Evolutionary conservation across 2,888 invertebrate genomes (phyloP).

Genomic region (Allophyes oxyacanthae): DNA sequence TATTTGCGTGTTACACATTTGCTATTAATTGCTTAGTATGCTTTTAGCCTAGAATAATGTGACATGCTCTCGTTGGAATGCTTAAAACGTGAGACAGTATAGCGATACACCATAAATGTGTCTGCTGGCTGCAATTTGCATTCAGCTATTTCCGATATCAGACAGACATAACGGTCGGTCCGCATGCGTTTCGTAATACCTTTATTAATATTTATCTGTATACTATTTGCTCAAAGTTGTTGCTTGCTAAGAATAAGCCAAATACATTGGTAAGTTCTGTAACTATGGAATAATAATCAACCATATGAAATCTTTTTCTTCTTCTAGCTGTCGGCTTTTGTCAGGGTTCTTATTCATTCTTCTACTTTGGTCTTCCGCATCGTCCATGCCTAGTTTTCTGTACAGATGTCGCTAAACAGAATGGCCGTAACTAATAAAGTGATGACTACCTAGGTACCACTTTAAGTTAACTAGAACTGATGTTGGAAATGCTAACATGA

Average conservation of each 20-base stretch:
- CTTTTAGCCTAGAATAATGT: constrained; percentile 28
- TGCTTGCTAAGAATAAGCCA: constrained; percentile 2
- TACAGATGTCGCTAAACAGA: too few species aligned
- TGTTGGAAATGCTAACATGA: too few species aligned
- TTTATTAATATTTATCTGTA: constrained; percentile 25
- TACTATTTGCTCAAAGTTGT: constrained; percentile 9
- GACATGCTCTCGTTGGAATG: constrained; percentile 41
- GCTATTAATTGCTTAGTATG: constrained; percentile 29
- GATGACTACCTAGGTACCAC: too few species aligned
- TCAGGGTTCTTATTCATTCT: too few species aligned
- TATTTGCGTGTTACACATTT: constrained; percentile 27
- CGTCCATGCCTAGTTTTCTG: too few species aligned
- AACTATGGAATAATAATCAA: too few species aligned
- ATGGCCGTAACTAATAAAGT: too few species aligned
- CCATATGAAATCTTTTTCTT: too few species aligned
- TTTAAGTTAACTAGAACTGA: too few species aligned
- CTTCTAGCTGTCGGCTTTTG: too few species aligned
- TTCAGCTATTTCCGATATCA: constrained; percentile 48
- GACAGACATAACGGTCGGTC: constrained; percentile 33
- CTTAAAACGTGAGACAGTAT: constrained; percentile 31
- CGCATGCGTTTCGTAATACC: constrained; percentile 36
- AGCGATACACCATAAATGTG: constrained; percentile 37
- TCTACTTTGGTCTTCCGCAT: too few species aligned
- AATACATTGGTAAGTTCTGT: too few species aligned
- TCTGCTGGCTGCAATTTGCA: constrained; percentile 39